Conservation (phyloP, 2,888 invertebrate species). For the Drosophila cracens region DNA sequence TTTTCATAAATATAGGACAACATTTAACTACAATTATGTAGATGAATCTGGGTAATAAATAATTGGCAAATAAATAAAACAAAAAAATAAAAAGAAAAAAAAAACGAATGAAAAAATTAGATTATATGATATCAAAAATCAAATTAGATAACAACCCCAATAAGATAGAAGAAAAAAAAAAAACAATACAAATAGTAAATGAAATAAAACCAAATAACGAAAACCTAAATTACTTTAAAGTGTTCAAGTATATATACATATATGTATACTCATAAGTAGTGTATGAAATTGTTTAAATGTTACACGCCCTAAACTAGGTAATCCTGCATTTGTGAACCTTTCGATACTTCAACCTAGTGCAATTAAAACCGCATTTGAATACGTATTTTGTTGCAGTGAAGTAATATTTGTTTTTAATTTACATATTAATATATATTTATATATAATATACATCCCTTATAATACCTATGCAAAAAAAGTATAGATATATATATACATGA, state of each 20-base stretch:
- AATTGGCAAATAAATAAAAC: slow-evolving; percentile 55
- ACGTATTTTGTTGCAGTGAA: slow-evolving; percentile 73
- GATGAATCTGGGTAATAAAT: slow-evolving; percentile 47
- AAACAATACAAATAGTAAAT: slow-evolving; percentile 12
- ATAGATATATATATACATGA: slow-evolving; percentile 34
- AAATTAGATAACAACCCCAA: slow-evolving; percentile 10
- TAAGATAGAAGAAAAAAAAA: slow-evolving; percentile 6
- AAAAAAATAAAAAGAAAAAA: slow-evolving; percentile 24
- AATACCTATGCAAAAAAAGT: slow-evolving; percentile 33
- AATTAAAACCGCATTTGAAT: slow-evolving; percentile 68
- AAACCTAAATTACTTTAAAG: slow-evolving; percentile 29
- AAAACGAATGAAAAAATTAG: slow-evolving; percentile 42
- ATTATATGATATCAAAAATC: slow-evolving; percentile 11
- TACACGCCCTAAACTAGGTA: slow-evolving; percentile 65
- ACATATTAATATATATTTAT: slow-evolving; percentile 21
- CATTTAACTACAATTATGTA: slow-evolving; percentile 49
- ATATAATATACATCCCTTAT: slow-evolving; percentile 40
- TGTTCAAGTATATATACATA: slow-evolving; percentile 59
- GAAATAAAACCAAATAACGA: slow-evolving; percentile 27
- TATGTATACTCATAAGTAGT: slow-evolving; percentile 69
- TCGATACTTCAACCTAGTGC: slow-evolving; percentile 64
- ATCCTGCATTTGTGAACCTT: slow-evolving; percentile 62
- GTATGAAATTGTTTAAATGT: slow-evolving; percentile 77
- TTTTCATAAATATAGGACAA: slow-evolving; percentile 55
- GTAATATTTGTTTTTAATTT: slow-evolving; percentile 64